Conservation (phyloP, 2,797 vertebrate species). For the Leucoraja ocellata region DNA sequence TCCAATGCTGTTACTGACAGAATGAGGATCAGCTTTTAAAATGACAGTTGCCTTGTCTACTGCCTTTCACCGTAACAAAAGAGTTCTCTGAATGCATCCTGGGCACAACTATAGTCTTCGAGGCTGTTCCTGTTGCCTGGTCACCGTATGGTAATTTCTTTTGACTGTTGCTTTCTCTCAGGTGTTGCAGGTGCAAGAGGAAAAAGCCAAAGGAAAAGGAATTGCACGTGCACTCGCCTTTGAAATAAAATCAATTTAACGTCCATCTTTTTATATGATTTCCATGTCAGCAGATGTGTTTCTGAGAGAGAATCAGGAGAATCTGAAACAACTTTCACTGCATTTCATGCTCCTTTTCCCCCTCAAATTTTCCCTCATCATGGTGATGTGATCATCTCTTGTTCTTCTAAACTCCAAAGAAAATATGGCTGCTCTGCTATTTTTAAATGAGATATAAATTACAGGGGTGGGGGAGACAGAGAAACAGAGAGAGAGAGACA, state of each 20-base stretch:
- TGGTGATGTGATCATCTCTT: not conserved
- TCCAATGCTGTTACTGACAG: not conserved
- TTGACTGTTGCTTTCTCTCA: not conserved
- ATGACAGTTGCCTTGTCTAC: not conserved
- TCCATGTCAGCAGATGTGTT: not conserved
- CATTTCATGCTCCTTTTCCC: not conserved
- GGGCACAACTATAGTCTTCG: not conserved
- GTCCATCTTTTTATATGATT: not conserved
- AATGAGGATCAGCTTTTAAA: not conserved
- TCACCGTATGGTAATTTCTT: slow-evolving; percentile 12
- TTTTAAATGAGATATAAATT: not conserved
- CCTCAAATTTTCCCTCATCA: not conserved
- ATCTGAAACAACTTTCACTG: not conserved
- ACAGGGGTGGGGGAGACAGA: not conserved
- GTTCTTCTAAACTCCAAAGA: no score
- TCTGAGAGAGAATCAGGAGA: not conserved
- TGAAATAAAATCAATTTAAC: not conserved
- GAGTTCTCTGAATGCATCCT: not conserved
- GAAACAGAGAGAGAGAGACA: not conserved
- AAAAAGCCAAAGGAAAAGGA: slow-evolving; percentile 12
- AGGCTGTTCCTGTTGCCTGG: slow-evolving; percentile 5
- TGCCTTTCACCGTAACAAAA: not conserved
- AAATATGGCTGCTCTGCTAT: no score
- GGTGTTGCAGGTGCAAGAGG: not conserved
- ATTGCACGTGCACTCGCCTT: not conserved